Conservation (phyloP, 2,113 vertebrate genomes). For the Rhinolophus ferrumequinum region DNA sequence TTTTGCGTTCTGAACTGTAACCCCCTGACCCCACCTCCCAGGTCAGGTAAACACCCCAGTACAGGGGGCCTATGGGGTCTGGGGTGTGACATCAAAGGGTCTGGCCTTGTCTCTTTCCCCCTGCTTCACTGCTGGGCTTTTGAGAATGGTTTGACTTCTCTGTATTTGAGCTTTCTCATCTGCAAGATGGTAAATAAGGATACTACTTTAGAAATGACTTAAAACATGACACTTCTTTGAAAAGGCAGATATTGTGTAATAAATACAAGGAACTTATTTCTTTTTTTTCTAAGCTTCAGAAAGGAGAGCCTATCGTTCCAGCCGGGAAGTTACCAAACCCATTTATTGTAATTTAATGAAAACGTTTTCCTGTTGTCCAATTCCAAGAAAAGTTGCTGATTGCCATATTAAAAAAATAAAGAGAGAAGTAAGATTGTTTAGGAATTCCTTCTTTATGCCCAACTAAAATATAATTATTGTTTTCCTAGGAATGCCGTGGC, state of each 20-base stretch:
- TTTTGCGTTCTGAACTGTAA: not conserved
- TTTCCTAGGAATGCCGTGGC: slow-evolving; percentile 7
- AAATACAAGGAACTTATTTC: not conserved
- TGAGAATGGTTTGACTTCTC: not conserved
- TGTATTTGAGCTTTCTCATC: not conserved
- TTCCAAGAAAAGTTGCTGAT: not conserved
- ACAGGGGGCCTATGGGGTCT: too few species aligned
- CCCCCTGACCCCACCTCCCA: not conserved
- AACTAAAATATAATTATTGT: not conserved
- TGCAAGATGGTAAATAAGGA: not conserved
- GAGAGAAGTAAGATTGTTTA: not conserved
- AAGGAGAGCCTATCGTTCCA: not conserved
- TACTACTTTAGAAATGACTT: not conserved
- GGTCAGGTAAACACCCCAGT: not conserved
- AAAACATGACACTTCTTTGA: not conserved
- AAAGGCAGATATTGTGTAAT: not conserved
- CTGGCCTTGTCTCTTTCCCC: not conserved
- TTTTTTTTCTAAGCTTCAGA: not conserved
- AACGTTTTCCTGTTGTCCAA: not conserved
- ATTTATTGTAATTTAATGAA: not conserved
- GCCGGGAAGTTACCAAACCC: not conserved
- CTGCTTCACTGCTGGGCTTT: not conserved
- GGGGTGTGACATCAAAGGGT: not conserved
- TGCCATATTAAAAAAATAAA: not conserved
- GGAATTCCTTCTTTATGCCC: not conserved